Evolutionary conservation across 23 tunicate species (phyloP).

Genomic region (Halocynthia roretzi): DNA sequence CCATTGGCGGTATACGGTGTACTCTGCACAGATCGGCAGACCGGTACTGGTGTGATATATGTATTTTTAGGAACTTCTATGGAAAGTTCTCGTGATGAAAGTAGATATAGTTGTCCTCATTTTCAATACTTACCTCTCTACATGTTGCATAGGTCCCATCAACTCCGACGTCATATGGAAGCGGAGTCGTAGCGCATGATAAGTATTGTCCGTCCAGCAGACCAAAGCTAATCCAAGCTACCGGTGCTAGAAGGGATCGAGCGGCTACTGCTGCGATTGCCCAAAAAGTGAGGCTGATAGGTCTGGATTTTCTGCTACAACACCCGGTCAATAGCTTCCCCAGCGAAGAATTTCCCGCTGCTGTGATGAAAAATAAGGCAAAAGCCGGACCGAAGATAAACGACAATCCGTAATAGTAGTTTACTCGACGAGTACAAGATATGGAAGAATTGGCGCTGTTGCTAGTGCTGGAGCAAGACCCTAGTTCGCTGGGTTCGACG

Average conservation of each 20-base stretch:
- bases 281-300: not conserved
- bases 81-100: too few relatives aligned
- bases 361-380: conserved; percentile 33
- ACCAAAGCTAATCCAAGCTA: conserved; percentile 16
- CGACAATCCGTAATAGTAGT: conserved; percentile 41
- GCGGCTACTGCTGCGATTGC: not conserved
- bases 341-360: conserved; percentile 19
- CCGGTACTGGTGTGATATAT: too few relatives aligned
- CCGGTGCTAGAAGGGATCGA: conserved; percentile 18
- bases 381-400: conserved; percentile 50
- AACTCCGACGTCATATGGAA: conserved; percentile 25
- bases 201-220: conserved; percentile 30
- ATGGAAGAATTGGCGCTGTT: conserved; percentile 1
- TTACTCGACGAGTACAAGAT: conserved; percentile 18
- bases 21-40: too few relatives aligned
- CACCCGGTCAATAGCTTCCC: conserved; percentile 51
- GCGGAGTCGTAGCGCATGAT: conserved; percentile 30
- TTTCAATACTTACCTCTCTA: conserved; percentile 5
- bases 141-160: conserved; percentile 8
- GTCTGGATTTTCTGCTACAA: not conserved
- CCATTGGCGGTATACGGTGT: too few relatives aligned
- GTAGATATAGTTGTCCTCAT: too few relatives aligned
- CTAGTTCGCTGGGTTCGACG: conserved; percentile 27
- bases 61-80: too few relatives aligned
- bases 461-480: conserved; percentile 9